These are phyloP conservation scores for Craterocephalus amniculus DNA, from an alignment of 2,797 vertebrate species.

Conservation along the genomic window DNA sequence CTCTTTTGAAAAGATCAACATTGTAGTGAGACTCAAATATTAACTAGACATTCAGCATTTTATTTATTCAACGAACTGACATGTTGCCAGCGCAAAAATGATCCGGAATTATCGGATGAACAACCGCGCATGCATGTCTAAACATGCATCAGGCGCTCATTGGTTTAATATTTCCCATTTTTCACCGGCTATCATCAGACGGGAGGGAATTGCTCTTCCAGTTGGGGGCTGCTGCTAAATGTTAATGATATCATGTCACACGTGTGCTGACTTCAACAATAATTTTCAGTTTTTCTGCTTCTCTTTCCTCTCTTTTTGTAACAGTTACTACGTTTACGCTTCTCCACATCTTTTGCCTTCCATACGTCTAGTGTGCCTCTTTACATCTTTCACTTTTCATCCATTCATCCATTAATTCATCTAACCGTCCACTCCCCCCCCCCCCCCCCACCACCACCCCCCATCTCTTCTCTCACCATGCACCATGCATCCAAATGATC, in stretches of 20 bases:
- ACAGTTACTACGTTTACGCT: conserved; percentile 1
- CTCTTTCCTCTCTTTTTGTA: background rate
- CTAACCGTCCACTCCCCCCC: conserved; percentile 11
- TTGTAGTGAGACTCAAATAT: conserved; percentile 44
- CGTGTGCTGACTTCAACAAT: background rate
- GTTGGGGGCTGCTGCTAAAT: background rate
- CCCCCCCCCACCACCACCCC: background rate
- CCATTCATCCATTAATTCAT: conserved; percentile 35
- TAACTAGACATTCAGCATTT: conserved; percentile 23
- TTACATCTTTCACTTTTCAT: conserved; percentile 14
- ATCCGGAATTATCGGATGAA: conserved; percentile 8
- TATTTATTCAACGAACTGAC: conserved; percentile 26
- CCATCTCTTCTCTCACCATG: conserved; percentile 38
- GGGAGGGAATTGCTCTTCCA: conserved; percentile 14
- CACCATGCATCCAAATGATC: conserved; percentile 68
- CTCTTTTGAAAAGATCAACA: conserved; percentile 36
- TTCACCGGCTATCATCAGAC: conserved; percentile 10
- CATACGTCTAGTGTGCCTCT: background rate
- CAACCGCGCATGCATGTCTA: background rate
- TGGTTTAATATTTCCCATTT: conserved; percentile 15
- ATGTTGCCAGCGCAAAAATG: conserved; percentile 19
- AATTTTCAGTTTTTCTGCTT: background rate
- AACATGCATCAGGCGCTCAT: conserved; percentile 13
- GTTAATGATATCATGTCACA: conserved; percentile 22
- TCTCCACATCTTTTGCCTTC: background rate